Evolutionary conservation across 2,888 invertebrate species (phyloP).

Genomic region (Gastracanthus pulcherrimus): DNA sequence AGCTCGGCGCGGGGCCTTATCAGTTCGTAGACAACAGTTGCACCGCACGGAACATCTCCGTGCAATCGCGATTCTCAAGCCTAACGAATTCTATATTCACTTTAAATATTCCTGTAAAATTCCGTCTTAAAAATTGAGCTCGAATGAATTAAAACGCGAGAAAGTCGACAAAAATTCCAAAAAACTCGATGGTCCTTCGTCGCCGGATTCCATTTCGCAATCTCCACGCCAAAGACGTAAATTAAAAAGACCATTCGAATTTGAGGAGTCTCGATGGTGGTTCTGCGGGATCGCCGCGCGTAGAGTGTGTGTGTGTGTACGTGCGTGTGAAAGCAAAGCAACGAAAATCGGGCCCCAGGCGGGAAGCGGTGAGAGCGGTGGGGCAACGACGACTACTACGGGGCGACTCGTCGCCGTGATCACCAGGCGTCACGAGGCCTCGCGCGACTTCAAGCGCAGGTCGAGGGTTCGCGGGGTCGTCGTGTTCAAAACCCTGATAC

Average conservation of each 20-base stretch:
- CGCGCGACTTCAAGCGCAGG: conserved; percentile 27
- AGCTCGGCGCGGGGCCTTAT: conserved; percentile 64
- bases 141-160: too few species aligned
- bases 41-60: conserved; percentile 58
- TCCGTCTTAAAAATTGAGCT: too few species aligned
- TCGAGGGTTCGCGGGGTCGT: conserved; percentile 40
- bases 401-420: neutral
- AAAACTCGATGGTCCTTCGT: too few species aligned
- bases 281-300: neutral
- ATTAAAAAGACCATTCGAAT: too few species aligned
- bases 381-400: neutral
- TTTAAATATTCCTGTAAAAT: too few species aligned
- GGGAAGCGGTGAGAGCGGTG: neutral
- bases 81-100: neutral
- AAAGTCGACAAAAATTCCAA: too few species aligned
- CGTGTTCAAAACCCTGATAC: conserved; percentile 48
- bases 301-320: too few species aligned
- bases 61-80: neutral
- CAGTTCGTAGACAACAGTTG: conserved; percentile 70
- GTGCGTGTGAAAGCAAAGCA: neutral
- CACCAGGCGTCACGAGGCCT: conserved; percentile 29
- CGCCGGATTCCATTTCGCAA: neutral
- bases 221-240: too few species aligned
- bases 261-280: neutral
- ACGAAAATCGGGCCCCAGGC: conserved; percentile 42